Base-by-base conservation (phyloP, 2,888 invertebrate species). In the Trachelus troglodyta region DNA sequence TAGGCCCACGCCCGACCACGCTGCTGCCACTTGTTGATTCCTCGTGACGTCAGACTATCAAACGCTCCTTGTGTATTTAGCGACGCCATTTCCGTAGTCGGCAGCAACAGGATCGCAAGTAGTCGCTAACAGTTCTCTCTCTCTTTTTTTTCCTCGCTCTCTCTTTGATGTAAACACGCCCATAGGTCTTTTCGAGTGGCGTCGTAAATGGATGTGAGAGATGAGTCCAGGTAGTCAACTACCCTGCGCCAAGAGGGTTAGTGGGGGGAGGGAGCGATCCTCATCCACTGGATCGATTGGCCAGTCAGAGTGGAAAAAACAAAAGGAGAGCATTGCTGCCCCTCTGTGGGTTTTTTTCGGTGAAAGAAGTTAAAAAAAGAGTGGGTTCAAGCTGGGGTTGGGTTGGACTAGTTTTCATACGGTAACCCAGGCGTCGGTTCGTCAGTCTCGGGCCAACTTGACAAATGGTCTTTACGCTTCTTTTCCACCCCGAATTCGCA, bases 21-120 rank as follows among this genome's bases (percentile, higher is more conserved):
- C 76, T 82, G 82, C 81, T 82, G 82, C 81, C 82, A 82, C 85
- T 82, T 86, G 87, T 85, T 85, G 81, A 82, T 83, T 77, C 75
- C 76, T 80, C 71, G 71, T 71, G 71, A 71, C 71, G 71, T 71
- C 71, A 71, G 31, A 12, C 71, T 31, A 71, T 31, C 23, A 56
- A 56, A 56, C 56, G 23, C 56, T 75, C 75, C 34, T 81, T 68
- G 75, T 74, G 69, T 73, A 74, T 78, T 74, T 69, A 74, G 71
- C 33, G 75, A 75, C 71, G 71, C 71, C 71, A 71, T 71, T 71
- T 71, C 71, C 31, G 71, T 71, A 31, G 71, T 71, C 71, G 71
- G 71, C 12, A 71, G 71, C 71, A 31, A 56, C 56, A 56, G 56
- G 56, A 56, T 56, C 56, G 56, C 56, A 23, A 23, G 56, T 56